phyloP scores from a whole-genome alignment of 2,888 invertebrate genomes.

The Drosophila algonquin region DNA sequence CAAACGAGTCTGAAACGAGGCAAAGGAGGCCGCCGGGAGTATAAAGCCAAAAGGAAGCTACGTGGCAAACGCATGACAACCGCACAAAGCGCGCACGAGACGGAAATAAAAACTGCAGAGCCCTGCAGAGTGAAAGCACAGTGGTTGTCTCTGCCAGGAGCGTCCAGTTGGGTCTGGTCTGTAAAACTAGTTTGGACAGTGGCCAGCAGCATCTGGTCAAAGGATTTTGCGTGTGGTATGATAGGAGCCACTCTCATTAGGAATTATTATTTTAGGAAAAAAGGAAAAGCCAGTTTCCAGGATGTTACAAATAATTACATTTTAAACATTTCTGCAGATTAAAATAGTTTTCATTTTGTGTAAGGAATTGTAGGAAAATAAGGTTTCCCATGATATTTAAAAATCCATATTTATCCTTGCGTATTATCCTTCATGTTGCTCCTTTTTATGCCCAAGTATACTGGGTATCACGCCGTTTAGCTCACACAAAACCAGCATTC shows the following conservation, averaged over 20 bases:
- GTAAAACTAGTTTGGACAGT: neutral
- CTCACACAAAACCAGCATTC: neutral
- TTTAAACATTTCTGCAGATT: neutral
- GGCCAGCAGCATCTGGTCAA: neutral
- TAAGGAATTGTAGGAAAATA: too few relatives aligned
- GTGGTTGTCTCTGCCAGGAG: neutral
- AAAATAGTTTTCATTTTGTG: neutral
- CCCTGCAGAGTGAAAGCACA: neutral
- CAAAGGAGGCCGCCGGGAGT: neutral
- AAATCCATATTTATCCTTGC: too few relatives aligned
- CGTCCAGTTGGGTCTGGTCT: neutral
- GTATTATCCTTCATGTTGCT: too few relatives aligned
- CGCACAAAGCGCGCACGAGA: constrained; percentile 50
- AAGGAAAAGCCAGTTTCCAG: neutral
- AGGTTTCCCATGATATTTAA: too few relatives aligned
- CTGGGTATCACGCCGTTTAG: constrained; percentile 3
- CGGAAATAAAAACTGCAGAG: constrained; percentile 52
- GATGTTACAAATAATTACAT: neutral
- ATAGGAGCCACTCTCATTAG: neutral
- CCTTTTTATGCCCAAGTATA: neutral
- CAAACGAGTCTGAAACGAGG: constrained; percentile 28
- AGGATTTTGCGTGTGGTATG: neutral
- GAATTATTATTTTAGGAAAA: too few relatives aligned
- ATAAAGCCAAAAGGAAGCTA: constrained; percentile 2
- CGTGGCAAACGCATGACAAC: constrained; percentile 53